Evolutionary conservation across 2,113 vertebrate species (phyloP), one percentile per base, ranked within the genome.

Genomic region (Bungarus multicinctus): DNA sequence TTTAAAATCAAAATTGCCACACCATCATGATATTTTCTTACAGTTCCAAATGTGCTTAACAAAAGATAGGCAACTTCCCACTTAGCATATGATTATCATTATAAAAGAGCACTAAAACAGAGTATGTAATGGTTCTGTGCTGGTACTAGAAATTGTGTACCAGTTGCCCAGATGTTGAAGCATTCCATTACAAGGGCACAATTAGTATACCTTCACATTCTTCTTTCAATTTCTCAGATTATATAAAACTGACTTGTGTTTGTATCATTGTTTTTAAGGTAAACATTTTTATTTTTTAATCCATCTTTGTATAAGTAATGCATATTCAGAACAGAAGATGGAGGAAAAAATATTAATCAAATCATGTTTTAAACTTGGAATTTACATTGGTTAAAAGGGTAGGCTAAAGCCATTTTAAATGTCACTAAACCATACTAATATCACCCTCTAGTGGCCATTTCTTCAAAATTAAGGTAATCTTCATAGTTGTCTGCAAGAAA

Each of bases 371-470:
- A 22, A 81, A 39, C 34, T 81, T 81, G 69, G 34, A 39, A 81
- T 39, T 81, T 74, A 74, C 64, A 34, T 74, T 74, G n/a, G n/a
- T 74, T 39, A 81, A 81, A 39, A 39, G 16, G 5, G 5, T 34
- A 39, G 5, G 5, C 12, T 23, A 18, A 45, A 91, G 20, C 12
- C 45, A 88, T 34, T 90, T 25, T 74, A 74, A 39, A 39, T 52
- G 87, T 89, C 88, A 47, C n/a, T 85, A 89, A 23, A 39, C 30
- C 11, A 85, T 93, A 25, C 8, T 23, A 52, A 52, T 64, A 90
- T 53, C 89, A 20, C 92, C 92, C 92, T 53, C 92, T 93, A 53
- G 92, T 93, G 92, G 89, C n/a, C 30, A 43, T 30, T 34, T 53
- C 1, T 45, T 11, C 43, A 53, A 50, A 23, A 18, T 20, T 92